phyloP scores from a whole-genome alignment of 2,888 invertebrate species.

The Drosophila pegasa region DNA sequence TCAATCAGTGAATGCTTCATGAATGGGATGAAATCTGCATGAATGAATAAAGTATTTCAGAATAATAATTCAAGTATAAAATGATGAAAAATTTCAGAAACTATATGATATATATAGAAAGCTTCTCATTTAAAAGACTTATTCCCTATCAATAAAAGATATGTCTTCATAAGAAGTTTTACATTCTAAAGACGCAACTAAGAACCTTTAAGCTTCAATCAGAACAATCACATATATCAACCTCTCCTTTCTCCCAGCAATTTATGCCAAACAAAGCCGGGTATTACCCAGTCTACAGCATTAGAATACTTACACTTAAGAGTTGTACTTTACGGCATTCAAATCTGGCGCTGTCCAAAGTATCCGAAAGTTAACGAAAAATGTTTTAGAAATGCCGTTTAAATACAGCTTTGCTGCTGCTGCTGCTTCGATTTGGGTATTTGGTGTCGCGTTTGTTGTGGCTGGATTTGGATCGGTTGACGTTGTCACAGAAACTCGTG shows the following conservation, averaged over 20 bases:
- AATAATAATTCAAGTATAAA: too few relatives aligned
- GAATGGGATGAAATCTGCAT: too few relatives aligned
- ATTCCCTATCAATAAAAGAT: too few relatives aligned
- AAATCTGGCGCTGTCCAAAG: constrained; percentile 34
- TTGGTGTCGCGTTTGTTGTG: constrained; percentile 43
- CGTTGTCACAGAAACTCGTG: constrained; percentile 72
- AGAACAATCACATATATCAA: not conserved
- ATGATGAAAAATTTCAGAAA: too few relatives aligned
- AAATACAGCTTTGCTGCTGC: constrained; percentile 24
- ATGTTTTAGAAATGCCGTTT: constrained; percentile 42
- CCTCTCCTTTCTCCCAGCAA: not conserved
- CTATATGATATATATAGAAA: too few relatives aligned
- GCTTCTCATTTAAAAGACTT: too few relatives aligned
- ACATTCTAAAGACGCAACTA: not conserved
- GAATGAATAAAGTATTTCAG: too few relatives aligned
- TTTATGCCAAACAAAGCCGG: not conserved
- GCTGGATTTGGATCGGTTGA: constrained; percentile 27
- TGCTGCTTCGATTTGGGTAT: constrained; percentile 9
- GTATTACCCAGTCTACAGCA: not conserved
- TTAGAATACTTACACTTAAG: constrained; percentile 64
- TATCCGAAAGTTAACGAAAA: constrained; percentile 43
- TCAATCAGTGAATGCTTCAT: too few relatives aligned
- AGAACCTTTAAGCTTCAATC: not conserved
- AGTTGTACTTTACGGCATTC: constrained; percentile 67
- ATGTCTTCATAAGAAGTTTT: not conserved